These are phyloP conservation scores for Drosophila meridionalis DNA, from an alignment of 2,888 invertebrate species.

Conservation along the genomic window DNA sequence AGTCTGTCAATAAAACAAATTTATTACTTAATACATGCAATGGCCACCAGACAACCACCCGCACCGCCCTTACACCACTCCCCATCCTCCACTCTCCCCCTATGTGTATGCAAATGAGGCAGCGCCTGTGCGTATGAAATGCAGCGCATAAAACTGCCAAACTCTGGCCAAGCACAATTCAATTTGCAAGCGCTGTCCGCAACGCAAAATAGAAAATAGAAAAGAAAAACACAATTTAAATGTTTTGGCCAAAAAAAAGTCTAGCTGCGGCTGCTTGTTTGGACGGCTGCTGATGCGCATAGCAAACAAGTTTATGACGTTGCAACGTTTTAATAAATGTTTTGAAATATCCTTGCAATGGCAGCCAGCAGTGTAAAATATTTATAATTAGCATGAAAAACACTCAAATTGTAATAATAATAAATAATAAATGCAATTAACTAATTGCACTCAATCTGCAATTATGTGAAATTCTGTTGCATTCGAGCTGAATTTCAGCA, in stretches of 20 bases:
- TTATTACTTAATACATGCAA: slow-evolving; percentile 29
- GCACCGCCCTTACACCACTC: neutral
- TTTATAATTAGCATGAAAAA: neutral
- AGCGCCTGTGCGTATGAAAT: slow-evolving; percentile 36
- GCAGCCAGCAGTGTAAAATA: neutral
- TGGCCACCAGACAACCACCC: neutral
- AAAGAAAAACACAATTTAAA: slow-evolving; percentile 27
- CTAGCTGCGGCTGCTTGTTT: neutral
- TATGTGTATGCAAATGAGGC: slow-evolving; percentile 59
- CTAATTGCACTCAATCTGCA: neutral
- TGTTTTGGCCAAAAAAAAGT: slow-evolving; percentile 30
- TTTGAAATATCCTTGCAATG: neutral
- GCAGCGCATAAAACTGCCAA: slow-evolving; percentile 27
- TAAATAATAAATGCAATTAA: neutral
- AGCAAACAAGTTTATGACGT: slow-evolving; percentile 26
- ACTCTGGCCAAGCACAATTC: slow-evolving; percentile 26
- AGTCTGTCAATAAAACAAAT: slow-evolving; percentile 52
- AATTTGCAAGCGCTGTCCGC: slow-evolving; percentile 29
- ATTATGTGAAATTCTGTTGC: neutral
- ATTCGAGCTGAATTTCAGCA: neutral
- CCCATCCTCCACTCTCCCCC: neutral
- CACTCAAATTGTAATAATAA: neutral
- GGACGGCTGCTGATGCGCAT: slow-evolving; percentile 15
- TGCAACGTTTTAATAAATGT: neutral
- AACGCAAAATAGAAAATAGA: slow-evolving; percentile 9